Evolutionary conservation across 1,140 invertebrate species (phyloP).

Genomic region (Scaptomyza pallida): DNA sequence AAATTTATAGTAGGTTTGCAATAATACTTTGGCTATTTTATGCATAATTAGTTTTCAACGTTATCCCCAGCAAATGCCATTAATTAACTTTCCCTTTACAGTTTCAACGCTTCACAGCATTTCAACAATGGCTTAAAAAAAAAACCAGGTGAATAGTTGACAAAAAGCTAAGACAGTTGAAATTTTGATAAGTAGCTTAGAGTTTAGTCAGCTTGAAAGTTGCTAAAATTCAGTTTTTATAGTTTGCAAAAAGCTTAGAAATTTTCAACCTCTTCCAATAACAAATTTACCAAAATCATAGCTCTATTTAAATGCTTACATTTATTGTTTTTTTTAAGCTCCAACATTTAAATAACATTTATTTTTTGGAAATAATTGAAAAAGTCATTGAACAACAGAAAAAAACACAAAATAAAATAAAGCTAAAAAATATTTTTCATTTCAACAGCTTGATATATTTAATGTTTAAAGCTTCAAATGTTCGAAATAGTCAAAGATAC

Average conservation of each 20-base stretch:
- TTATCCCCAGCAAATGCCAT: slow-evolving; percentile 71
- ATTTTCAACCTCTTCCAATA: too few relatives aligned
- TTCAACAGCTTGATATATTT: not conserved
- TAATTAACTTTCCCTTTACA: slow-evolving; percentile 65
- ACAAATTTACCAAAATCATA: too few relatives aligned
- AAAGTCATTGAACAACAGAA: not conserved
- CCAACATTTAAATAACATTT: too few relatives aligned
- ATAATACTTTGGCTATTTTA: slow-evolving; percentile 78
- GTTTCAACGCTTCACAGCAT: slow-evolving; percentile 1
- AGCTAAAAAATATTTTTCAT: not conserved
- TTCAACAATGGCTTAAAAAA: not conserved
- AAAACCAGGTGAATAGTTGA: not conserved
- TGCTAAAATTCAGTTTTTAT: not conserved
- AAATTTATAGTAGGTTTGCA: slow-evolving; percentile 78
- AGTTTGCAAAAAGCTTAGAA: not conserved
- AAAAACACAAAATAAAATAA: not conserved
- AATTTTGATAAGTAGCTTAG: not conserved
- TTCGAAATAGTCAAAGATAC: not conserved
- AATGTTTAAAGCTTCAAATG: slow-evolving; percentile 6
- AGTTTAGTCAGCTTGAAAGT: not conserved
- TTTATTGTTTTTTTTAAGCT: too few relatives aligned
- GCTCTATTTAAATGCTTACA: too few relatives aligned
- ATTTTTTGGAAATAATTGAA: not conserved
- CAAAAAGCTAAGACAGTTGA: not conserved
- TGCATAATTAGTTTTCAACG: slow-evolving; percentile 83